Conservation (phyloP, 1,140 invertebrate species). For the Microplitis mediator region DNA sequence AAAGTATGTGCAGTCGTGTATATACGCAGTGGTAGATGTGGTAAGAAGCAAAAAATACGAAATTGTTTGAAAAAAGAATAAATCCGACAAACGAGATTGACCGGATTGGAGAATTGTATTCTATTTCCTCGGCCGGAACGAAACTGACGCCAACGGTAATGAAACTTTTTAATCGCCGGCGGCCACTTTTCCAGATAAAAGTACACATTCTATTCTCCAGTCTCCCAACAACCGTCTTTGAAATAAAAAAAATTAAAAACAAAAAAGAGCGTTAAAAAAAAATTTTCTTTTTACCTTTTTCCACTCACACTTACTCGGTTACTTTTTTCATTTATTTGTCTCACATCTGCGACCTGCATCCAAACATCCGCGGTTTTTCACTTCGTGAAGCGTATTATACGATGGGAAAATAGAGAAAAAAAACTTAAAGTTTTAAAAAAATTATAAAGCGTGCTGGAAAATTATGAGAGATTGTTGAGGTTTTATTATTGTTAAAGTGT, state of each 20-base stretch:
- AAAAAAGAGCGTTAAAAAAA: background rate
- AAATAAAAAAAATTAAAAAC: background rate
- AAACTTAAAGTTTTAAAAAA: background rate
- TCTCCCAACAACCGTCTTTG: background rate
- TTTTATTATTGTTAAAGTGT: background rate
- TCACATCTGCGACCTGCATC: slow-evolving; percentile 7
- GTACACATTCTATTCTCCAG: slow-evolving; percentile 15
- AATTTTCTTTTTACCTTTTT: background rate
- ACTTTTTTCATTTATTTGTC: background rate
- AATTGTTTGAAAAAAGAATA: background rate
- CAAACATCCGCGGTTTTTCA: slow-evolving; percentile 7
- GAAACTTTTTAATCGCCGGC: slow-evolving; percentile 52
- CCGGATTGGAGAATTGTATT: slow-evolving; percentile 49
- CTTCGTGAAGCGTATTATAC: background rate
- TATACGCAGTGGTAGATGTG: background rate
- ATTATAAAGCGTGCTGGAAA: background rate
- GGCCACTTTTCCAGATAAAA: slow-evolving; percentile 40
- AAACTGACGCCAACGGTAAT: slow-evolving; percentile 48
- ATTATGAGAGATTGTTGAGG: slow-evolving; percentile 4
- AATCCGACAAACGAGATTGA: slow-evolving; percentile 45
- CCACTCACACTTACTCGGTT: background rate
- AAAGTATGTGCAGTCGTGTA: background rate
- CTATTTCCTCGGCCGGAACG: slow-evolving; percentile 47
- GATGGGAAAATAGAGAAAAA: background rate
- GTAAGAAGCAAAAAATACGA: background rate